Base-by-base conservation (phyloP, 2,797 vertebrate genomes). In the Fundulus diaphanus region DNA sequence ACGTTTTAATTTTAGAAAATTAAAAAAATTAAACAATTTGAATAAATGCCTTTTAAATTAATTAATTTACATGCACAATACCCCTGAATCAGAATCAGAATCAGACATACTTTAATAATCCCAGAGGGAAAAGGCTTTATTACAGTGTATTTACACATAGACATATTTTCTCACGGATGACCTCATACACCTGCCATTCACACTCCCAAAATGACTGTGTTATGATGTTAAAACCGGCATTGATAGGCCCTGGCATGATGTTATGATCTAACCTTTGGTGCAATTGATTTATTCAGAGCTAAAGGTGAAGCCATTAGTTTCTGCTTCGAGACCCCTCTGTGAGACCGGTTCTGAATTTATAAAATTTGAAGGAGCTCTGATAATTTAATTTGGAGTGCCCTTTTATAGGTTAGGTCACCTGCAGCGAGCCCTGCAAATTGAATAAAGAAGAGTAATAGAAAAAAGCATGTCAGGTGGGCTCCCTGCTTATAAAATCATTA, bases 371-470 rank as follows among this genome's bases (percentile, higher is more conserved):
- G 91, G 82, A 93, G 90, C 92, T 93, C 92, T 87, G 87, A 91
- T 96, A 97, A 97, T 96, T 96, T 91, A 90, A 95, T 97, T 96
- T 93, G 90, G 86, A 87, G 90, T 96, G 96, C 95, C 96, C 96
- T 97, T 91, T 96, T 93, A 96, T 95, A 96, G 95, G 95, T 96
- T 94, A 96, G 96, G 96, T 96, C 96, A 96, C 93, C 92, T 92
- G 91, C 92, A 88, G 92, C 88, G 94, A 89, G 89, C 93, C 90
- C 89, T 82, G 89, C 92, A 96, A 97, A 98, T 96, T 95, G 90
- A 96, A 96, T 96, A 94, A 96, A 93, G 94, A 92, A 95, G 95
- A 90, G 90, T 94, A 95, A 95, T 90, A 94, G 85, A 94, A 95
- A 93, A 95, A 90, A 93, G 88, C 95, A 90, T 88, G 95, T 87